Conservation (phyloP, 2,888 invertebrate species). For the Hemaris fuciformis region DNA sequence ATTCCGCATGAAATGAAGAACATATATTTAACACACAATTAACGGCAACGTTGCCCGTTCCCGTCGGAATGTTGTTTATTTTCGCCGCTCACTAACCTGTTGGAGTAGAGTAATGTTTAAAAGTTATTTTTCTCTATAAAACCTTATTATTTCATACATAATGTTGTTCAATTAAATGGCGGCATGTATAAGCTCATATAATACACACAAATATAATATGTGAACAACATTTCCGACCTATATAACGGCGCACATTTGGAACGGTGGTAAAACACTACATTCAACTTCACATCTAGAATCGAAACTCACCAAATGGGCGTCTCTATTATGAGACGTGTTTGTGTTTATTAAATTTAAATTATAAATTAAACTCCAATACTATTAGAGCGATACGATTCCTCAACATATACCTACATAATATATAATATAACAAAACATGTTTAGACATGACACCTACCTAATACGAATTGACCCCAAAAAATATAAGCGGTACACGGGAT, state of each 20-base stretch:
- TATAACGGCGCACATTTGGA: neutral
- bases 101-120: neutral
- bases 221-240: conserved; percentile 1
- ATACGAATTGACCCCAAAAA: too few species aligned
- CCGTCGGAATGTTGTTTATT: neutral
- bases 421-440: too few species aligned
- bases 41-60: neutral
- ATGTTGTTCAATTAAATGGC: neutral
- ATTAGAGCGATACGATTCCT: too few species aligned
- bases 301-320: too few species aligned
- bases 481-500: too few species aligned
- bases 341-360: too few species aligned
- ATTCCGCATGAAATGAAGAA: neutral
- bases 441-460: too few species aligned
- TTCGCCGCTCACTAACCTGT: neutral
- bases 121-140: conserved; percentile 14
- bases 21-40: neutral
- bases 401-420: too few species aligned
- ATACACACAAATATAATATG: neutral
- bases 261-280: neutral
- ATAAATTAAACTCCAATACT: too few species aligned
- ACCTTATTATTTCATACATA: neutral
- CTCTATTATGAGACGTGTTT: too few species aligned
- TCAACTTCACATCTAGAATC: too few species aligned
- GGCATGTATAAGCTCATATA: neutral